phyloP scores from a whole-genome alignment of 2,113 vertebrate genomes.

The Cariama cristata region DNA sequence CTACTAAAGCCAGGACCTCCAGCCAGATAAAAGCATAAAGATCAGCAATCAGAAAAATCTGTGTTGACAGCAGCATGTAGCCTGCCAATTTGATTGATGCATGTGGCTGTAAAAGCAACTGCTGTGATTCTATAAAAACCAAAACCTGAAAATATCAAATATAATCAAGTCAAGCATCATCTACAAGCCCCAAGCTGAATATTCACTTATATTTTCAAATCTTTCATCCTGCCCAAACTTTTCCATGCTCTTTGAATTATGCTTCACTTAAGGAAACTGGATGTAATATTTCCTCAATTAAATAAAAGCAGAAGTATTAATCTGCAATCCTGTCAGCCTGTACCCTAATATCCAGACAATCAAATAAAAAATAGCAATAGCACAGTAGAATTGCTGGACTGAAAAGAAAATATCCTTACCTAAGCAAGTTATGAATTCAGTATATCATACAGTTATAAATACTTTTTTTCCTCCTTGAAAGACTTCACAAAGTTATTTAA shows the following conservation, averaged over 20 bases:
- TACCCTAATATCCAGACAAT: not conserved
- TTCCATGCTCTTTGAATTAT: not conserved
- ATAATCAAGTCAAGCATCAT: not conserved
- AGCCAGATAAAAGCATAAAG: not conserved
- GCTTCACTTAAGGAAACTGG: not conserved
- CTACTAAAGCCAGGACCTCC: not conserved
- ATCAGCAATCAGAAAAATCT: not conserved
- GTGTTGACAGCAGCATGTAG: not conserved
- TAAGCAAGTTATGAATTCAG: not conserved
- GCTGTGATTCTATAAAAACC: not conserved
- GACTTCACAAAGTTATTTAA: not conserved
- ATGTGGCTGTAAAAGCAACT: not conserved
- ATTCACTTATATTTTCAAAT: not conserved
- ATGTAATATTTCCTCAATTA: not conserved
- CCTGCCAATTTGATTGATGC: not conserved
- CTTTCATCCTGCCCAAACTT: not conserved
- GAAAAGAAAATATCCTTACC: not conserved
- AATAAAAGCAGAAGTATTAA: not conserved
- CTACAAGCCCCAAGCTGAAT: not conserved
- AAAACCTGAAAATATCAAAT: not conserved
- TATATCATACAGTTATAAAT: not conserved
- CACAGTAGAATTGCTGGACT: not conserved
- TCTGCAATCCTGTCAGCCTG: not conserved
- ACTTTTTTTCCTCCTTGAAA: not conserved
- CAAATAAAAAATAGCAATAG: not conserved